These are phyloP conservation scores for Mugil cephalus DNA, from an alignment of 2,113 vertebrate species.

Conservation along the genomic window DNA sequence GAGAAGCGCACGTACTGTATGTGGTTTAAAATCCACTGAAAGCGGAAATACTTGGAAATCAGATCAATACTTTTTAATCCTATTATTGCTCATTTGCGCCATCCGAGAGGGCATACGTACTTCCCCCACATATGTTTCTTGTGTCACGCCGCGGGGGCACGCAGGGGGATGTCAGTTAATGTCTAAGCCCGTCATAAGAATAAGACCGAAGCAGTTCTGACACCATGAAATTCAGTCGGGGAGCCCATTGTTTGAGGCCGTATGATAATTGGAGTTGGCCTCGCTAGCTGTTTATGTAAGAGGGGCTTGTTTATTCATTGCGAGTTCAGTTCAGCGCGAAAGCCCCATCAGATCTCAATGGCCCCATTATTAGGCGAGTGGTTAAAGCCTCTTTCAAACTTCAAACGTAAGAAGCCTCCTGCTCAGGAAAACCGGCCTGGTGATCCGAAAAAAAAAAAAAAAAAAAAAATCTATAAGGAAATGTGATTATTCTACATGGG, in stretches of 20 bases:
- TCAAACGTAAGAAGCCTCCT: constrained; percentile 71
- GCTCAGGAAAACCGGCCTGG: constrained; percentile 30
- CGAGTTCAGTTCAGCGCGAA: constrained; percentile 68
- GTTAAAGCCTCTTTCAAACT: constrained; percentile 79
- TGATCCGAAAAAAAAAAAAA: constrained; percentile 36
- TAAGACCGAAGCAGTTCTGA: constrained; percentile 65
- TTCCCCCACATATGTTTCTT: background rate
- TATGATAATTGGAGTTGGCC: constrained; percentile 73
- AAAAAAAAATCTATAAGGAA: constrained; percentile 17
- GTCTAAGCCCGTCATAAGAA: constrained; percentile 51
- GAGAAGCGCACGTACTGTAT: background rate
- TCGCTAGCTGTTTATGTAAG: constrained; percentile 78
- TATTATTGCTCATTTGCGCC: constrained; percentile 10
- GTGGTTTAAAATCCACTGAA: background rate
- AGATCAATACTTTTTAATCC: constrained; percentile 36
- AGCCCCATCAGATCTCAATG: constrained; percentile 69
- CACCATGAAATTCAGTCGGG: constrained; percentile 62
- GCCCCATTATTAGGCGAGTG: constrained; percentile 71
- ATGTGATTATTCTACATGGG: constrained; percentile 45
- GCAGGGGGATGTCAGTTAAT: constrained; percentile 22
- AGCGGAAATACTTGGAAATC: constrained; percentile 43
- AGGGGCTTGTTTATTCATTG: constrained; percentile 79
- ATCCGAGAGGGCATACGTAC: background rate
- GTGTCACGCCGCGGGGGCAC: background rate
- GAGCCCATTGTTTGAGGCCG: constrained; percentile 63